Conservation (phyloP, 2,113 vertebrate species). For the Hepsetus odoe region DNA sequence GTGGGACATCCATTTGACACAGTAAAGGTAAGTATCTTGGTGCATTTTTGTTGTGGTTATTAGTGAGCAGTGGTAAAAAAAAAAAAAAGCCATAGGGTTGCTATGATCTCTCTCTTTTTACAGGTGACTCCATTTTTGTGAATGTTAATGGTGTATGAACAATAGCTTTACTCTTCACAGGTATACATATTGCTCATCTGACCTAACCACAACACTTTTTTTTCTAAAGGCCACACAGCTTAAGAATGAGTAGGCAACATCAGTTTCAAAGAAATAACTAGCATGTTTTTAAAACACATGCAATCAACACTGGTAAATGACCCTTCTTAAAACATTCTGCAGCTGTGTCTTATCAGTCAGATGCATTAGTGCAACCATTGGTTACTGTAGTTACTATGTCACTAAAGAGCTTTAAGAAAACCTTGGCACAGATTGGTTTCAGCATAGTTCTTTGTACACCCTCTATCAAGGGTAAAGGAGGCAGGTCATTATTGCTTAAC, state of each 20-base stretch:
- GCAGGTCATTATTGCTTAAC: background rate
- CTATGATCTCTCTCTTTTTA: background rate
- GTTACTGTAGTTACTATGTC: background rate
- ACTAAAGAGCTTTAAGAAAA: background rate
- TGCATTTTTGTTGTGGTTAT: background rate
- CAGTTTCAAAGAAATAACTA: background rate
- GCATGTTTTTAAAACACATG: background rate
- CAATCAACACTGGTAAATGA: background rate
- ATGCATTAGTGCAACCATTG: background rate
- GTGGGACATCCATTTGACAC: conserved; percentile 98
- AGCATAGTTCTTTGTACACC: background rate
- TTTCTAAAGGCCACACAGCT: background rate
- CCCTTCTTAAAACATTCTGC: background rate
- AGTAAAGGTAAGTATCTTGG: conserved; percentile 85
- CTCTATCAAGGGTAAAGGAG: background rate
- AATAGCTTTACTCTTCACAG: background rate
- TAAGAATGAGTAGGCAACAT: background rate
- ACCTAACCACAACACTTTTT: background rate
- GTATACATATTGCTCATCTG: background rate
- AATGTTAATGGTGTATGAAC: background rate
- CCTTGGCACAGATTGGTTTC: background rate
- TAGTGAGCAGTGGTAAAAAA: background rate
- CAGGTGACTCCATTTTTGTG: background rate
- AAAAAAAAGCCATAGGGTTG: background rate
- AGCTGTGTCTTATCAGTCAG: background rate